These are phyloP conservation scores for Brachyhypopomus occidentalis DNA, from an alignment of 2,113 vertebrate species.

Conservation along the genomic window DNA sequence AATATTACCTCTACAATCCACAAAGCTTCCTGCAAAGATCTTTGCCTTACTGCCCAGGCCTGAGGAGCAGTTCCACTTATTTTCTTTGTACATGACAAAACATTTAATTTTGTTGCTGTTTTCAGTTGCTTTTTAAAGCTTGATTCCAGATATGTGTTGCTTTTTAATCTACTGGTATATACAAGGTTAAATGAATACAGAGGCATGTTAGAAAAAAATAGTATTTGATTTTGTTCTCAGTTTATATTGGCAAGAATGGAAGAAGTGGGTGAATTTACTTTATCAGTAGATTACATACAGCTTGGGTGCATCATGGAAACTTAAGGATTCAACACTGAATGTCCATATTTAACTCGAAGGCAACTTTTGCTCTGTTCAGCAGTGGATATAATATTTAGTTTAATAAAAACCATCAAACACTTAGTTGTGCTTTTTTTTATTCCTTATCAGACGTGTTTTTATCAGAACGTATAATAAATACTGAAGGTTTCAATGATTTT, in stretches of 20 bases:
- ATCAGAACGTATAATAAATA: slow-evolving; percentile 26
- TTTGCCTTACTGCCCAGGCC: neutral
- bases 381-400: slow-evolving; percentile 42
- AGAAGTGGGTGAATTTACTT: neutral
- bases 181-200: neutral
- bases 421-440: slow-evolving; percentile 41
- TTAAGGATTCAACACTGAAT: neutral
- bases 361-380: slow-evolving; percentile 30
- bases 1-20: slow-evolving; percentile 17
- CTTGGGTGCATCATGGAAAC: neutral
- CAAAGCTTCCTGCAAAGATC: neutral
- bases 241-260: neutral
- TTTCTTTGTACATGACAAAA: neutral
- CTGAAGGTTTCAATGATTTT: neutral
- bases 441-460: neutral
- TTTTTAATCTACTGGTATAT: neutral
- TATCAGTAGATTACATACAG: neutral
- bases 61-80: neutral
- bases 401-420: slow-evolving; percentile 46
- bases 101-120: slow-evolving; percentile 15
- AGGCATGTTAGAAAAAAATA: neutral
- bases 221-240: neutral
- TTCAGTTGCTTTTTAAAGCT: neutral
- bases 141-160: neutral
- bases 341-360: slow-evolving; percentile 7